These are phyloP conservation scores for Arizona elegans DNA, from an alignment of 2,113 vertebrate species.

Conservation along the genomic window DNA sequence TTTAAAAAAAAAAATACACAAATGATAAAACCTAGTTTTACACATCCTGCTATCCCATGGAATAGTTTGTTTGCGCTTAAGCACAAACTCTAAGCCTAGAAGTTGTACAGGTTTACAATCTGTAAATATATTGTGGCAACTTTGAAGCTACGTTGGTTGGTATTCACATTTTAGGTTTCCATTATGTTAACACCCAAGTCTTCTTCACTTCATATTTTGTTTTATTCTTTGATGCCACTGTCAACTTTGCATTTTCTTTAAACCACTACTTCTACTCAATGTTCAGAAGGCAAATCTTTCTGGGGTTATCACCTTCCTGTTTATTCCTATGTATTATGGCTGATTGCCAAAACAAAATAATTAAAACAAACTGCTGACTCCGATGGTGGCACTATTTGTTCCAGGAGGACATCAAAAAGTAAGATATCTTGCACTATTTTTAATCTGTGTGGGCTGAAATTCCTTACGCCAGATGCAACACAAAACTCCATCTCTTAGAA, in stretches of 20 bases:
- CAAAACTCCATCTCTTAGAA: neutral
- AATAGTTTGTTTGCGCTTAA: neutral
- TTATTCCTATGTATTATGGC: neutral
- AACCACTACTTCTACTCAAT: neutral
- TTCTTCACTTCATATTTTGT: neutral
- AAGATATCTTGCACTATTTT: neutral
- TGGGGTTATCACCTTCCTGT: neutral
- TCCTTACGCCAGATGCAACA: neutral
- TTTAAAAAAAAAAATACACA: neutral
- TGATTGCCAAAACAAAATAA: neutral
- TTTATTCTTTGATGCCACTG: neutral
- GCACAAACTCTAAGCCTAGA: neutral
- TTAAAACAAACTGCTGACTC: neutral
- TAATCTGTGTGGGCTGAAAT: neutral
- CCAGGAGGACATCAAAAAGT: neutral
- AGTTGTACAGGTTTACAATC: neutral
- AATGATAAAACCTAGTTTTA: neutral
- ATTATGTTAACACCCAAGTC: neutral
- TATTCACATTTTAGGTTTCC: neutral
- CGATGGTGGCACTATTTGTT: neutral
- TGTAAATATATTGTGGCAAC: neutral
- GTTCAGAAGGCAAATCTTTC: neutral
- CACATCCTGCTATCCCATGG: neutral
- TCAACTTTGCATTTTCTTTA: neutral
- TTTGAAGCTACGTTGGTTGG: neutral